These are phyloP conservation scores for Octodon degus DNA, from an alignment of 2,113 vertebrate species.

Conservation along the genomic window DNA sequence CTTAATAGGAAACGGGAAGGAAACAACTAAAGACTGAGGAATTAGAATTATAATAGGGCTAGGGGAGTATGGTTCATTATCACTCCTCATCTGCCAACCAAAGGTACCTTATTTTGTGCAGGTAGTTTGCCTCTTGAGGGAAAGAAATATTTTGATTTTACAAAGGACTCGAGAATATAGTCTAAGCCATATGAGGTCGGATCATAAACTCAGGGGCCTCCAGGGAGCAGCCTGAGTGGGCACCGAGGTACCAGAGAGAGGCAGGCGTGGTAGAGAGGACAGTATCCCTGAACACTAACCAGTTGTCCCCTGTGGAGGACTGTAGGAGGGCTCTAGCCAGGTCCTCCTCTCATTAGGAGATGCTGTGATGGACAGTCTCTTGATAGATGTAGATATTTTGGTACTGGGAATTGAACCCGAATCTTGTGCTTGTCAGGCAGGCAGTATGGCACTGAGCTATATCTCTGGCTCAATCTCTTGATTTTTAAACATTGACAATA, in stretches of 20 bases:
- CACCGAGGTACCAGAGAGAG: not conserved
- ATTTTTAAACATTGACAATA: constrained; percentile 34
- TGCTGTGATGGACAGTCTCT: not conserved
- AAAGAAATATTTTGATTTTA: constrained; percentile 48
- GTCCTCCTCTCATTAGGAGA: constrained; percentile 11
- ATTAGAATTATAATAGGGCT: not conserved
- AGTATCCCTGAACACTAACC: not conserved
- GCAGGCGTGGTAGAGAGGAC: not conserved
- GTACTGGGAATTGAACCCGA: no score
- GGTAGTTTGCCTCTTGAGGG: not conserved
- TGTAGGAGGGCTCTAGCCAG: not conserved
- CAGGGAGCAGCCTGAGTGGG: not conserved
- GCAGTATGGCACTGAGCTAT: no score
- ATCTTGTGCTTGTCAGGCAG: no score
- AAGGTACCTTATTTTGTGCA: constrained; percentile 25
- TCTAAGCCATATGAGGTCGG: not conserved
- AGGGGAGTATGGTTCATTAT: not conserved
- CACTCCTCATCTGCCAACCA: not conserved
- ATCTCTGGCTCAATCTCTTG: not conserved
- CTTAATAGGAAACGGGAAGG: not conserved
- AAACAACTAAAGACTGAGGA: not conserved
- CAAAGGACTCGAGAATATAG: not conserved
- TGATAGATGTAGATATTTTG: not conserved
- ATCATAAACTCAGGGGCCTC: not conserved
- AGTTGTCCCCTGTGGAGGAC: not conserved